phyloP scores from a whole-genome alignment of 2,113 vertebrate genomes.

The Hydropotes inermis region DNA sequence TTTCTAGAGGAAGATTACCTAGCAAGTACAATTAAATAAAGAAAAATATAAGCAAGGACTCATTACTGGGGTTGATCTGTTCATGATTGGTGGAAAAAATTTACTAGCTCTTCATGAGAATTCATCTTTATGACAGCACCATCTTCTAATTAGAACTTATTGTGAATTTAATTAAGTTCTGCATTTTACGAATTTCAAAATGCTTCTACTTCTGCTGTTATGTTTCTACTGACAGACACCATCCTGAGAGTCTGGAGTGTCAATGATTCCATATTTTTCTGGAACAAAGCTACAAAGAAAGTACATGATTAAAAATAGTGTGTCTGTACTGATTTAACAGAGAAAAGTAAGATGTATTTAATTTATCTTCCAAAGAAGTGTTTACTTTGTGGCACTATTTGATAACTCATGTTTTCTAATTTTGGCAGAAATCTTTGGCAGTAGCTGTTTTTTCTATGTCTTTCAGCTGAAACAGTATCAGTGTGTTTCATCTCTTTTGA shows the following conservation, averaged over 20 bases:
- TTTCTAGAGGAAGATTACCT: background rate
- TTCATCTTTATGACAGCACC: background rate
- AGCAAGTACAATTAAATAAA: background rate
- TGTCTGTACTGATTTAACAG: background rate
- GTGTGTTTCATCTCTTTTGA: background rate
- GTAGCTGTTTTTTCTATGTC: background rate
- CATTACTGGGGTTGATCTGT: background rate
- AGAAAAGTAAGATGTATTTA: background rate
- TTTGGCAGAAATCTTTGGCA: background rate
- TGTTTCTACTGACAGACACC: background rate
- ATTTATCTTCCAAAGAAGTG: background rate
- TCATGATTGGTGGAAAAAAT: background rate
- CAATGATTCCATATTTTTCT: background rate
- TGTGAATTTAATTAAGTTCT: slow-evolving; percentile 22
- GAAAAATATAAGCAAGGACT: background rate
- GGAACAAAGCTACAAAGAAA: slow-evolving; percentile 17
- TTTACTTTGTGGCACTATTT: slow-evolving; percentile 5
- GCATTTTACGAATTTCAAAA: background rate
- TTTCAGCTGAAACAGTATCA: background rate
- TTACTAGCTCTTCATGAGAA: background rate
- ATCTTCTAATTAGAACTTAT: background rate
- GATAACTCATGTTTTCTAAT: background rate
- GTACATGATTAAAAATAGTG: background rate
- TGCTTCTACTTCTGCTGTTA: background rate
- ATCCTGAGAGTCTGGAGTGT: background rate